These are phyloP conservation scores for Anas georgica DNA, from an alignment of 2,797 vertebrate species.

Conservation along the genomic window DNA sequence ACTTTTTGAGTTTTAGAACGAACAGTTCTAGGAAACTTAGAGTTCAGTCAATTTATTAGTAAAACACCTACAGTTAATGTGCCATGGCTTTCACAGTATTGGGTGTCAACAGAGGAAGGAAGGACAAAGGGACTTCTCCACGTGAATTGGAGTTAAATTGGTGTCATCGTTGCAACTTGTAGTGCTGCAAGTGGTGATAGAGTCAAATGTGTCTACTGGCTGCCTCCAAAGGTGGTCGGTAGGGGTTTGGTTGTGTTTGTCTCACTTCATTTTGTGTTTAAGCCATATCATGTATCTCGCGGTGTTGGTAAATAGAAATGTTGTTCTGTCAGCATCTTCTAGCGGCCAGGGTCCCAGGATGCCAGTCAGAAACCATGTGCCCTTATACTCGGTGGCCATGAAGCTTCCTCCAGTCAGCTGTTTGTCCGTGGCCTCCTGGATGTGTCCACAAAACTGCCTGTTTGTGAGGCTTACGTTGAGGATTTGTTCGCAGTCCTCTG, in stretches of 20 bases:
- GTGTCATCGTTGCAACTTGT: not conserved
- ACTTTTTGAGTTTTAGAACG: not conserved
- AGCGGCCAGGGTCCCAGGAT: slow-evolving; percentile 72
- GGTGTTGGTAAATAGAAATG: slow-evolving; percentile 86
- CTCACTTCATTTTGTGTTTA: slow-evolving; percentile 60
- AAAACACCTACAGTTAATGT: not conserved
- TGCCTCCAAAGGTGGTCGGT: not conserved
- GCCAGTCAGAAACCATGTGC: slow-evolving; percentile 87
- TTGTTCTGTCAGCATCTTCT: slow-evolving; percentile 25
- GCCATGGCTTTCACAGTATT: not conserved
- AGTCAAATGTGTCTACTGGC: not conserved
- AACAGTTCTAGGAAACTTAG: not conserved
- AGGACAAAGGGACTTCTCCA: not conserved
- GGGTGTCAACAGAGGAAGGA: not conserved
- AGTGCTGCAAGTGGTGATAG: not conserved
- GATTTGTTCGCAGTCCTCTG: slow-evolving; percentile 79
- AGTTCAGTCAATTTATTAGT: not conserved
- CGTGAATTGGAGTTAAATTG: not conserved
- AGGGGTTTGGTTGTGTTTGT: not conserved
- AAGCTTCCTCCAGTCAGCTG: slow-evolving; percentile 77
- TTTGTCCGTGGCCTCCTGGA: not conserved
- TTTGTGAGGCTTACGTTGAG: slow-evolving; percentile 84
- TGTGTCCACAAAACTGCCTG: slow-evolving; percentile 86
- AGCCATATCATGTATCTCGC: slow-evolving; percentile 88
- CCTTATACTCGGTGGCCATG: slow-evolving; percentile 77